Evolutionary conservation across 2,888 invertebrate genomes (phyloP).

Genomic region (Prosopocoilus inquinatus): DNA sequence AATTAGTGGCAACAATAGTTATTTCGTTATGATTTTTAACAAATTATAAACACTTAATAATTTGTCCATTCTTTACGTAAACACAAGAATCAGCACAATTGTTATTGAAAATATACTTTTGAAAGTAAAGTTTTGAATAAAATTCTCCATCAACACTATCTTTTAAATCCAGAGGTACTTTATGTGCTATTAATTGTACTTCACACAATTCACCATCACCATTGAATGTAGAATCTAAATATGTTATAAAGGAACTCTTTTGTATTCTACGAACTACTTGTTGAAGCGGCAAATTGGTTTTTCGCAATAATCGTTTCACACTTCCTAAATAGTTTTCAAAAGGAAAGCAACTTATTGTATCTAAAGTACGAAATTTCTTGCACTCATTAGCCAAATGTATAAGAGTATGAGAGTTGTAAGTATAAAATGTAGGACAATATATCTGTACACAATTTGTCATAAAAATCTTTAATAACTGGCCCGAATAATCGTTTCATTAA

Average conservation of each 20-base stretch:
- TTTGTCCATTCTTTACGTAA: not conserved
- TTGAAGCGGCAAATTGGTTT: not conserved
- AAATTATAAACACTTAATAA: not conserved
- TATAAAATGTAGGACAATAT: not conserved
- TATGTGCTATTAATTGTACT: no score
- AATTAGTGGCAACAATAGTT: not conserved
- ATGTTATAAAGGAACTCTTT: not conserved
- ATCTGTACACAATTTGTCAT: not conserved
- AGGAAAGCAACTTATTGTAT: constrained; percentile 1
- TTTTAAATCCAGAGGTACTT: not conserved
- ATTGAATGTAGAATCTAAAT: not conserved
- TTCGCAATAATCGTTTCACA: not conserved
- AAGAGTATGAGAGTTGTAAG: not conserved
- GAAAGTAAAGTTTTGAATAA: not conserved
- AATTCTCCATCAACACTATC: not conserved
- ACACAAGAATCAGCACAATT: not conserved
- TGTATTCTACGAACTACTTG: not conserved
- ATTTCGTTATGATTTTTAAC: not conserved
- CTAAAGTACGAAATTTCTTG: not conserved
- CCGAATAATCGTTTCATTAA: constrained; percentile 1
- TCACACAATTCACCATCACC: no score
- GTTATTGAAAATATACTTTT: not conserved
- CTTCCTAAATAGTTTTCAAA: constrained; percentile 3
- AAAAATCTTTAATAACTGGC: not conserved
- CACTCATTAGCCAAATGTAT: not conserved